Evolutionary conservation across 1,140 invertebrate species (phyloP), one percentile per base, ranked within the genome.

Genomic region (Camponotus floridanus): DNA sequence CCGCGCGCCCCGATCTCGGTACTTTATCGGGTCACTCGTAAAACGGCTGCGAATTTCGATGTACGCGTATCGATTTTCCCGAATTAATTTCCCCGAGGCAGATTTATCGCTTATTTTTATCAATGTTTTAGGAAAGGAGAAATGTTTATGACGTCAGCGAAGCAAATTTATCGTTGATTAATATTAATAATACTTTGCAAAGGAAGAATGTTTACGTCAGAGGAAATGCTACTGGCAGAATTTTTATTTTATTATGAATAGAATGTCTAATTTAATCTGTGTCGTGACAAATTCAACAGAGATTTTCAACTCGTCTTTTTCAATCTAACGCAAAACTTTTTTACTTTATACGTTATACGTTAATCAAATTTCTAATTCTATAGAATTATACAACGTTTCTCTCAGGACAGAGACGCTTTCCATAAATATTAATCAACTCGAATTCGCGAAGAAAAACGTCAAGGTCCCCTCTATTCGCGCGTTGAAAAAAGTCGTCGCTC

Each of bases 1-100:
- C 21, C 68, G 39, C 79, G 51, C 68, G 9, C 48, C 6, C 48
- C 18, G 8, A 57, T n/a, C n/a, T n/a, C n/a, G n/a, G n/a, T n/a
- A 36, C 9, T n/a, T 73, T 73, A 74, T 26, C 55, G 55, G 39
- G 39, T 83, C 68, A 79, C 13, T 79, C 45, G 48, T 9, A 13
- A 70, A 31, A 3, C 21, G 5, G 26, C 62, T 51, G 51, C 15
- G 7, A 9, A 67, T 31, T 15, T 79, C 11, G 15, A 33, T 39
- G 18, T 5, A 15, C 15, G 4, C 3, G 13, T 48, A 18, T 21
- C 21, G 21, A 45, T 42, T 48, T 48, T 65, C 13, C 8, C 36
- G 13, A 48, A 31, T 31, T 21, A 2, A 42, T 42, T 71, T n/a
- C 18, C 18, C 4, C 2, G 36, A 61, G 0, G 13, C 15, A 15